These are phyloP conservation scores for Cossypha caffra DNA, from an alignment of 2,797 vertebrate genomes.

Conservation along the genomic window DNA sequence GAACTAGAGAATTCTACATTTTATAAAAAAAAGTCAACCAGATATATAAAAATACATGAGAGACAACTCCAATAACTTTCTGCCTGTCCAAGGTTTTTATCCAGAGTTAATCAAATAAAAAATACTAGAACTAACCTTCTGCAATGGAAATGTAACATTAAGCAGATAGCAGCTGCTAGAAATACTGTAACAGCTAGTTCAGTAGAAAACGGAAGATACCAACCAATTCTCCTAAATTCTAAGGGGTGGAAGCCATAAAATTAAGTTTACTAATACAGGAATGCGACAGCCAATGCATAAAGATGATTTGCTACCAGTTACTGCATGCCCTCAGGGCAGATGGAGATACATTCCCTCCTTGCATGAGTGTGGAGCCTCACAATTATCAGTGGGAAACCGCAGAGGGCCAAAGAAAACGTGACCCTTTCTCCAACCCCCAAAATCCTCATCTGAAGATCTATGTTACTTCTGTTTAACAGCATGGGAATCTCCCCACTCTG, in stretches of 20 bases:
- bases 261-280: not conserved
- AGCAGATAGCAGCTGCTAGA: not conserved
- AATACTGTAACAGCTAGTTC: not conserved
- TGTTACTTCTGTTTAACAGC: not conserved
- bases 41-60: constrained; percentile 5
- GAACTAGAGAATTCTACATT: not conserved
- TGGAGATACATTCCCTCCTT: not conserved
- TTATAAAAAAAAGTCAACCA: not conserved
- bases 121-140: not conserved
- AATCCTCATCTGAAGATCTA: not conserved
- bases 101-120: not conserved
- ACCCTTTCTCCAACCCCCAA: not conserved
- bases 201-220: not conserved
- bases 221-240: not conserved
- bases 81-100: not conserved
- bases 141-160: not conserved
- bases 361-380: fast-evolving
- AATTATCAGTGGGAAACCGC: not conserved
- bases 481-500: fast-evolving
- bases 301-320: not conserved
- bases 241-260: not conserved
- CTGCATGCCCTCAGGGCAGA: not conserved
- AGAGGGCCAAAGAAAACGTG: fast-evolving
- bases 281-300: not conserved
- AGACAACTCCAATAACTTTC: not conserved